Base-by-base conservation (phyloP, 2,113 vertebrate genomes). In the Indicator maculatus region DNA sequence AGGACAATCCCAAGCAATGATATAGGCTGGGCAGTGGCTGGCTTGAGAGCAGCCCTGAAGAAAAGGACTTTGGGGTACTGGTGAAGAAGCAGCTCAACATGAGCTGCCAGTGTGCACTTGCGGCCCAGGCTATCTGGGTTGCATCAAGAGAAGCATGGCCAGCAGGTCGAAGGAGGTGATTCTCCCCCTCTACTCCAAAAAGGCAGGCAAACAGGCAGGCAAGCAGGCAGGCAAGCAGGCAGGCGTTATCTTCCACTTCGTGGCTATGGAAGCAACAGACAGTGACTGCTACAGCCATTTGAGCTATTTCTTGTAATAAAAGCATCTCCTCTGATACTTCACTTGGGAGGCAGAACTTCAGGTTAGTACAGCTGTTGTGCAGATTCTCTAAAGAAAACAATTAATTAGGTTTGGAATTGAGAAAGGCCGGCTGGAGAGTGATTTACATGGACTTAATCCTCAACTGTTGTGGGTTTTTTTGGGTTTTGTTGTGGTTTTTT, bases 211-310 rank as follows among this genome's bases (percentile, higher is more conserved):
- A 16, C 69, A 28, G 2, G 17, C 69, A 30, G 5, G 15, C 16
- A n/a, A n/a, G n/a, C n/a, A 44, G 41, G 15, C 41, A 41, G 41
- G 27, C 16, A 28, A 2, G 17, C 69, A 28, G 2, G 17, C 69
- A 30, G 5, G 15, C 16, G 9, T 38, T 38, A 23, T 16, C 58
- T 78, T 67, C 87, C 36, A 61, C 30, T 65, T 50, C 41, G 44
- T 28, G 64, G 59, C 12, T 4, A 6, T 3, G 24, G 47, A 55
- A 66, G 67, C 1, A 2, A 53, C 1, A 36, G 39, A 16, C 0
- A 1, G 23, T 14, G 21, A 41, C 24, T 1, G 0, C 31, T 33
- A 67, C 26, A 67, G 21, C 16, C 11, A 16, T 39, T 81, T 82
- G 31, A 41, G 11, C 39, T 41, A 1, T n/a, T 87, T 39, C 16